These are phyloP conservation scores for Arizona elegans DNA, from an alignment of 2,113 vertebrate species.

Conservation along the genomic window DNA sequence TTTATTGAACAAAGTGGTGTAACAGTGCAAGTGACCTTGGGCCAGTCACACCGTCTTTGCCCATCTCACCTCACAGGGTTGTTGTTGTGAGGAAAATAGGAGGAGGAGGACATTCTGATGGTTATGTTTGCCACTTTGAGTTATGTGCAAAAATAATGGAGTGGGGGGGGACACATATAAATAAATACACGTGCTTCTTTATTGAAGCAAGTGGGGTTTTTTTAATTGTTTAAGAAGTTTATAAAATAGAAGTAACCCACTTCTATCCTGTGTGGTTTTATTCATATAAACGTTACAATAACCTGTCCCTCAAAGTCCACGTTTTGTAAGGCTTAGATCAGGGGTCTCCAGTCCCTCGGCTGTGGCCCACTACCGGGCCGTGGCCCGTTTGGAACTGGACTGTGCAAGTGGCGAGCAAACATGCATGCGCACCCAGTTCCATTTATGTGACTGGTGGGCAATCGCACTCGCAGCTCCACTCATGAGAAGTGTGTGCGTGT, in stretches of 20 bases:
- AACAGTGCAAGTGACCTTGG: background rate
- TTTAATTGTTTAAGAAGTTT: background rate
- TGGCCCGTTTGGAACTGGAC: background rate
- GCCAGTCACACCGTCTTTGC: background rate
- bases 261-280: background rate
- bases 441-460: too few species aligned
- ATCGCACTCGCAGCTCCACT: background rate
- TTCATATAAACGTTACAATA: background rate
- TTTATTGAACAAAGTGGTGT: background rate
- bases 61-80: background rate
- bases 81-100: background rate
- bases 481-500: too few species aligned
- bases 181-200: background rate
- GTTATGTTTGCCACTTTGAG: background rate
- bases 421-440: background rate
- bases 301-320: background rate
- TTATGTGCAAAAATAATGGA: background rate
- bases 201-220: background rate
- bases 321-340: background rate
- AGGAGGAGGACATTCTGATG: background rate
- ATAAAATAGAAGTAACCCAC: background rate
- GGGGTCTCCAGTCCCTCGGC: background rate
- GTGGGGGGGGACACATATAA: background rate
- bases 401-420: background rate
- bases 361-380: too few species aligned